These are phyloP conservation scores for Chrysaora quinquecirrha DNA, from an alignment of 30 jellyfish, hydroid and myxozoan genomes.

Conservation along the genomic window DNA sequence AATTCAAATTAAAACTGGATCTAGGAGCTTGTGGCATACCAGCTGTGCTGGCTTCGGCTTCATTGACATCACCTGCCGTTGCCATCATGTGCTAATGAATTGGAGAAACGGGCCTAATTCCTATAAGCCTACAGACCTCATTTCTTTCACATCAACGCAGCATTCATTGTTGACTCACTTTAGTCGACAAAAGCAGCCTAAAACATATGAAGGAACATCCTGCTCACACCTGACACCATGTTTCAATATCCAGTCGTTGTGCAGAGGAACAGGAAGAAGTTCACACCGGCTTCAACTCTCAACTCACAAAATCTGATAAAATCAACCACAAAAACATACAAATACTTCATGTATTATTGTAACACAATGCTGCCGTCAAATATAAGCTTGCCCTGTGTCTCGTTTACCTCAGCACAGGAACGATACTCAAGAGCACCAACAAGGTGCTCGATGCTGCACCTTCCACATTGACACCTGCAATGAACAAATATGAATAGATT, in stretches of 20 bases:
- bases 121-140: background rate
- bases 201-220: background rate
- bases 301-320: too few relatives aligned
- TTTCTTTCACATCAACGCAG: background rate
- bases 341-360: too few relatives aligned
- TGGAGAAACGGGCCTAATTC: background rate
- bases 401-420: conserved; percentile 1
- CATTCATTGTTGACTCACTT: conserved; percentile 9
- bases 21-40: conserved; percentile 3
- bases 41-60: conserved; percentile 12
- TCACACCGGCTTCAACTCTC: too few relatives aligned
- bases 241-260: too few relatives aligned
- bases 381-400: conserved; percentile 7
- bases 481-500: too few relatives aligned
- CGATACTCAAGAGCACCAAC: background rate
- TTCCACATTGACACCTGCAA: too few relatives aligned
- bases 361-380: conserved; percentile 20
- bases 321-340: too few relatives aligned
- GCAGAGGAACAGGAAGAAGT: too few relatives aligned
- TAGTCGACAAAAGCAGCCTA: conserved; percentile 20
- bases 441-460: background rate
- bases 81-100: background rate
- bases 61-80: background rate
- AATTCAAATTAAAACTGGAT: background rate
- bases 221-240: conserved; percentile 16